Conservation (phyloP, 2,113 vertebrate species). For the Odocoileus virginianus region DNA sequence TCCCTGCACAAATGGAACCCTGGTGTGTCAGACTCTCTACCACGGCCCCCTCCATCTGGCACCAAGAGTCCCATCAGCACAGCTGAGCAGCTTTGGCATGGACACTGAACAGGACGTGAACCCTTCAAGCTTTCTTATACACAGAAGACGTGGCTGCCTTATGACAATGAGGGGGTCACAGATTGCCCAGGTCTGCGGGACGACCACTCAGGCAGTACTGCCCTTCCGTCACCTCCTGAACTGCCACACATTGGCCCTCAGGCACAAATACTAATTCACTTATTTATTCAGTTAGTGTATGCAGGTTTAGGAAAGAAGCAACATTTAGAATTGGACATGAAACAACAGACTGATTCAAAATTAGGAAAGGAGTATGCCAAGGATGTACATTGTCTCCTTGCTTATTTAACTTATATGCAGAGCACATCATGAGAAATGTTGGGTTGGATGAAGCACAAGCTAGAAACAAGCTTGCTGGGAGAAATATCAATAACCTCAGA, state of each 20-base stretch:
- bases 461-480: neutral
- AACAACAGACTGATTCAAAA: neutral
- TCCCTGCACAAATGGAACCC: neutral
- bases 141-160: neutral
- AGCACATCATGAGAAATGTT: neutral
- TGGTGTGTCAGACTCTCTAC: neutral
- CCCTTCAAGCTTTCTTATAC: neutral
- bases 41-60: rapidly evolving
- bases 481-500: neutral
- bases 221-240: neutral
- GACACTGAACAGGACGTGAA: neutral
- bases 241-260: neutral
- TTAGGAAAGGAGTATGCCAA: neutral
- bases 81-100: too few relatives aligned
- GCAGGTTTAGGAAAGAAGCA: neutral
- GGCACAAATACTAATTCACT: neutral
- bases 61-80: too few relatives aligned
- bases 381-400: neutral
- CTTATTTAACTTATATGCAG: neutral
- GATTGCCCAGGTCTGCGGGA: neutral
- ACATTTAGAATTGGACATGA: neutral
- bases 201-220: neutral
- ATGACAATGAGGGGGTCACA: neutral
- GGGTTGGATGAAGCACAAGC: neutral
- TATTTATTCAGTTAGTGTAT: neutral